Percentiles rank a stretch among this genome's conserved stretches.
phyloP scores from a whole-genome alignment of 2,113 vertebrate species.

The Scalopus aquaticus region DNA sequence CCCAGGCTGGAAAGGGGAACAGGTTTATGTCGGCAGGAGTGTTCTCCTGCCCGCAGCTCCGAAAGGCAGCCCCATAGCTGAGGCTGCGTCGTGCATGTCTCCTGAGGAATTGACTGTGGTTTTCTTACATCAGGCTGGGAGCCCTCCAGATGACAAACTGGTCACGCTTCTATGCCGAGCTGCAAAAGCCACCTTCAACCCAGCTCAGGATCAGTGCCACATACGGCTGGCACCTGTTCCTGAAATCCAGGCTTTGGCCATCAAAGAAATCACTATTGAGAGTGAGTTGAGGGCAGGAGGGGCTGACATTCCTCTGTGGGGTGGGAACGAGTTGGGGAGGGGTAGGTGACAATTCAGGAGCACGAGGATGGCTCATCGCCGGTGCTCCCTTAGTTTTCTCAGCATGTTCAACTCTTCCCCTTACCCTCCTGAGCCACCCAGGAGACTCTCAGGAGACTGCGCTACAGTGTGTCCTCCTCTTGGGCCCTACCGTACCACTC shows the following conservation, averaged over 20 bases:
- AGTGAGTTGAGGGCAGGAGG: conserved; percentile 69
- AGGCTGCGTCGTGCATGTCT: neutral
- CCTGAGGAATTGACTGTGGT: neutral
- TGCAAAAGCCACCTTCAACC: conserved; percentile 62
- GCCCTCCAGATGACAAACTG: conserved; percentile 33
- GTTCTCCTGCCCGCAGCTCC: neutral
- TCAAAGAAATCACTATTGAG: conserved; percentile 50
- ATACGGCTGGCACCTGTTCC: neutral
- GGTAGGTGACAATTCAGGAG: neutral
- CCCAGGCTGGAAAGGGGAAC: neutral
- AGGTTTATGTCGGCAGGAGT: no score
- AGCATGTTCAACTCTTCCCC: neutral
- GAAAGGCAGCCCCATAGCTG: fast-evolving
- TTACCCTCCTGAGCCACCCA: neutral
- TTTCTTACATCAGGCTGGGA: neutral
- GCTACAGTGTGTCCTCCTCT: no score
- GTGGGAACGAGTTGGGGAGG: neutral
- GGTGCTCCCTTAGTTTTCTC: neutral
- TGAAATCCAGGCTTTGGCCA: neutral
- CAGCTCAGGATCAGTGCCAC: conserved; percentile 68
- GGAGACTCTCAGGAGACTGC: neutral
- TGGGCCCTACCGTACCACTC: neutral
- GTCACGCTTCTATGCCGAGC: conserved; percentile 78
- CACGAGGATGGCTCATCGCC: neutral
- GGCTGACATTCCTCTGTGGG: neutral